A percentile compares a stretch with the other conserved stretches of the same genome.
phyloP scores from a whole-genome alignment of 2,888 invertebrate species.

The Podotricha telesiphe region DNA sequence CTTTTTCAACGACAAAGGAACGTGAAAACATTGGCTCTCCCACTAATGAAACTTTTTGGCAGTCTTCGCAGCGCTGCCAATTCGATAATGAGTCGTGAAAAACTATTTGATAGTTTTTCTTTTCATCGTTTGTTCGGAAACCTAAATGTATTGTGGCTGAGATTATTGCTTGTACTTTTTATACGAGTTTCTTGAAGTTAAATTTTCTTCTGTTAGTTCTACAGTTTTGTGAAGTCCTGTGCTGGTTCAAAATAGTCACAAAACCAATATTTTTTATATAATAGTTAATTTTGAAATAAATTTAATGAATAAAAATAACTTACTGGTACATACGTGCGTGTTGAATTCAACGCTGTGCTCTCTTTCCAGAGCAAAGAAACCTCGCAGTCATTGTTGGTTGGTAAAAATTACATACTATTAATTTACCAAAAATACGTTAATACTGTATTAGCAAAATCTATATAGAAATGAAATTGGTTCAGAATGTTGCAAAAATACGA shows the following conservation, averaged over 20 bases:
- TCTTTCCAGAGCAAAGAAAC: too few species aligned
- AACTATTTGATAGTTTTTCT: constrained; percentile 31
- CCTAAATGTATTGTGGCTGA: constrained; percentile 28
- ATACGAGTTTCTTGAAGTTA: neutral
- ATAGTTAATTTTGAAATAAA: too few species aligned
- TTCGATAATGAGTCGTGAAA: constrained; percentile 55
- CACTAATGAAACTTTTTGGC: constrained; percentile 70
- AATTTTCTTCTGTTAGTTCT: neutral
- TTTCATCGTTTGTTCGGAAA: constrained; percentile 25
- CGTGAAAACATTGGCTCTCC: constrained; percentile 60
- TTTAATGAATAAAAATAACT: too few species aligned
- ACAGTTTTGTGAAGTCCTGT: neutral
- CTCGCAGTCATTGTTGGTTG: too few species aligned
- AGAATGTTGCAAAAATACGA: constrained; percentile 1
- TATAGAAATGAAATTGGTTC: neutral
- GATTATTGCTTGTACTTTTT: constrained; percentile 8
- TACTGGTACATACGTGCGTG: too few species aligned
- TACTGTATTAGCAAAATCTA: neutral
- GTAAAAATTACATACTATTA: too few species aligned
- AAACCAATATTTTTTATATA: too few species aligned
- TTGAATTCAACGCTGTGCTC: too few species aligned
- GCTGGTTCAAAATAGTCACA: neutral
- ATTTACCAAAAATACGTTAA: neutral
- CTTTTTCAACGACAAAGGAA: constrained; percentile 63
- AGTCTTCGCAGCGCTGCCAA: constrained; percentile 50